Evolutionary conservation across 2,113 vertebrate species (phyloP).

Genomic region (Peucedramus taeniatus): DNA sequence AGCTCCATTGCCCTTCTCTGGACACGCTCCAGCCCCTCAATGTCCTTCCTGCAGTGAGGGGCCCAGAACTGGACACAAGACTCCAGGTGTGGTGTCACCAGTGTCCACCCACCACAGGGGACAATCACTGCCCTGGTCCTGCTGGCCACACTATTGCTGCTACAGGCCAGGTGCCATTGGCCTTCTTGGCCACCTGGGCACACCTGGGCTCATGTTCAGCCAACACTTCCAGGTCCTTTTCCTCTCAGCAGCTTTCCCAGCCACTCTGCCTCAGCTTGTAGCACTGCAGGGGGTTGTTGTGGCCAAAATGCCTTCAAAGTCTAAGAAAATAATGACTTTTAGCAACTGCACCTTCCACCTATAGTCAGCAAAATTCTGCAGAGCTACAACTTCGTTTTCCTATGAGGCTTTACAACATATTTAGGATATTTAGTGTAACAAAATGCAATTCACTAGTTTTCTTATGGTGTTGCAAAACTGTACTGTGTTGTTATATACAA

Average conservation of each 20-base stretch:
- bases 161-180: not conserved
- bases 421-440: not conserved
- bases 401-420: not conserved
- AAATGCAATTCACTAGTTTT: not conserved
- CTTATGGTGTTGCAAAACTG: not conserved
- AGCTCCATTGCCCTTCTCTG: accelerated
- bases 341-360: not conserved
- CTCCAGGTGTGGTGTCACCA: not conserved
- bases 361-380: not conserved
- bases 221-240: not conserved
- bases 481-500: not conserved
- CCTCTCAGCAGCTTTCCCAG: not conserved
- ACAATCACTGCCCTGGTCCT: not conserved
- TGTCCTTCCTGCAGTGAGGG: not conserved
- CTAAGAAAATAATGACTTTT: not conserved
- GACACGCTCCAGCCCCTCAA: accelerated
- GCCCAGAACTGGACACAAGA: not conserved
- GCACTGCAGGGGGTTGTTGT: not conserved
- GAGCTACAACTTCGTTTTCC: not conserved
- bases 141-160: not conserved
- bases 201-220: not conserved
- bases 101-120: not conserved
- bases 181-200: not conserved
- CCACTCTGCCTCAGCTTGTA: too few species aligned
- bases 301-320: not conserved